Evolutionary conservation across 2,888 invertebrate genomes (phyloP).

Genomic region (Folsomia manolachei): DNA sequence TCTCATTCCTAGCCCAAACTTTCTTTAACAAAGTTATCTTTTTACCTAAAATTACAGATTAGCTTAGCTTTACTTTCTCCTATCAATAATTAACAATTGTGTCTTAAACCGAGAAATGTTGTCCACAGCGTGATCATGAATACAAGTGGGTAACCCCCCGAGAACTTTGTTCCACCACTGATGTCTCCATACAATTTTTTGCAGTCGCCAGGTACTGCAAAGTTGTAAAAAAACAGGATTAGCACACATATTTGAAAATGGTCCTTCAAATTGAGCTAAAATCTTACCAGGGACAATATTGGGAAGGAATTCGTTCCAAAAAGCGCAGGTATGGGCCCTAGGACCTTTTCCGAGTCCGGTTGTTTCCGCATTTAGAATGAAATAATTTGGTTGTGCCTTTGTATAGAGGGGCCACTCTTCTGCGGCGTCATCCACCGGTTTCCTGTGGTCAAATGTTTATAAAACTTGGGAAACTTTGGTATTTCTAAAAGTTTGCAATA

Average conservation of each 20-base stretch:
- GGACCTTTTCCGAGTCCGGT: constrained; percentile 69
- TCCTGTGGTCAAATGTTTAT: constrained; percentile 22
- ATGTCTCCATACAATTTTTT: constrained; percentile 39
- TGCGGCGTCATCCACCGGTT: constrained; percentile 58
- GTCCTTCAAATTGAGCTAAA: too few relatives aligned
- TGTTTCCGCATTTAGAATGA: constrained; percentile 80
- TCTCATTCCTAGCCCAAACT: too few relatives aligned
- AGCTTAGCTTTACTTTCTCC: too few relatives aligned
- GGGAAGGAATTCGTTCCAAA: constrained; percentile 94
- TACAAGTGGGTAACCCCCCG: too few relatives aligned
- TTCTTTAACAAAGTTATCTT: too few relatives aligned
- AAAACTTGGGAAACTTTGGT: too few relatives aligned
- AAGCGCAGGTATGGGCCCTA: constrained; percentile 81
- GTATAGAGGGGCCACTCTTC: constrained; percentile 86
- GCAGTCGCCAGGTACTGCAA: constrained; percentile 43
- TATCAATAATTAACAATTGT: too few relatives aligned
- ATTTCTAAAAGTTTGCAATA: too few relatives aligned
- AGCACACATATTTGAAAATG: too few relatives aligned
- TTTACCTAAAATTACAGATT: too few relatives aligned
- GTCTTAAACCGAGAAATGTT: too few relatives aligned
- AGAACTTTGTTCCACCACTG: constrained; percentile 17
- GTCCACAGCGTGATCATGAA: too few relatives aligned
- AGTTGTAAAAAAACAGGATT: not conserved
- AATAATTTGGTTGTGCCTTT: constrained; percentile 79
- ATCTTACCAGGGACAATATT: constrained; percentile 60